Evolutionary conservation across 2,888 invertebrate genomes (phyloP), one percentile per base, ranked within the genome.

Genomic region (Caenorhabditis doughertyi): DNA sequence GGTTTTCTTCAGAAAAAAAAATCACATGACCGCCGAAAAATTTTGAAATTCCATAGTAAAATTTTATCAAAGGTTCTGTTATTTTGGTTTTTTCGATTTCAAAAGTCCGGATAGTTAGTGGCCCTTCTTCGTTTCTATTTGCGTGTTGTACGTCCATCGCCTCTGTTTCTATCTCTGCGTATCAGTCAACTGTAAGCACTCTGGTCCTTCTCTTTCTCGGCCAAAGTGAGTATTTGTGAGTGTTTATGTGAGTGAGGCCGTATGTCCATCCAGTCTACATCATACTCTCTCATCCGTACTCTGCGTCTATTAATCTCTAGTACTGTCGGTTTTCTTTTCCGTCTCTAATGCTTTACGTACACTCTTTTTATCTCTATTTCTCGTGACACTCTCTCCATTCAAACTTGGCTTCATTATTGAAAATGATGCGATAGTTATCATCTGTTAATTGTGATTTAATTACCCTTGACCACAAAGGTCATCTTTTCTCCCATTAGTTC

Each of bases 191-290:
- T 58, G 55, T 47, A 35, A 44, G 53, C 68, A 51, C 68, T 76
- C 60, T 60, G 27, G 27, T 18, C 51, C 55, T 70, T 25, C 49
- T 64, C 56, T 39, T 39, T 35, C 39, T 25, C 25, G 32, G 35
- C 21, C 25, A 53, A 53, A 42, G 71, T 51, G 79, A 71, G 71
- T 79, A 80, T 67, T 58, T 68, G 80, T 80, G 80, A 68, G 80
- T 80, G 80, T 80, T 71, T 80, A 73, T 68, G 77, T 60, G 80
- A 62, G 80, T 68, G 73, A 62, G 67, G 74, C 62, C 56, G 74
- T 70, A 64, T 73, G 73, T 67, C 68, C 73, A 47, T 73, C 79
- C 71, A 51, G 25, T 51, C 53, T 21, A 29, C 65, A 21, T 44
- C 55, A 53, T 47, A 68, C 67, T 42, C 80, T 58, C 49, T 47